Evolutionary conservation across 2,113 vertebrate genomes (phyloP), one percentile per base, ranked within the genome.

Genomic region (Sitta europaea): DNA sequence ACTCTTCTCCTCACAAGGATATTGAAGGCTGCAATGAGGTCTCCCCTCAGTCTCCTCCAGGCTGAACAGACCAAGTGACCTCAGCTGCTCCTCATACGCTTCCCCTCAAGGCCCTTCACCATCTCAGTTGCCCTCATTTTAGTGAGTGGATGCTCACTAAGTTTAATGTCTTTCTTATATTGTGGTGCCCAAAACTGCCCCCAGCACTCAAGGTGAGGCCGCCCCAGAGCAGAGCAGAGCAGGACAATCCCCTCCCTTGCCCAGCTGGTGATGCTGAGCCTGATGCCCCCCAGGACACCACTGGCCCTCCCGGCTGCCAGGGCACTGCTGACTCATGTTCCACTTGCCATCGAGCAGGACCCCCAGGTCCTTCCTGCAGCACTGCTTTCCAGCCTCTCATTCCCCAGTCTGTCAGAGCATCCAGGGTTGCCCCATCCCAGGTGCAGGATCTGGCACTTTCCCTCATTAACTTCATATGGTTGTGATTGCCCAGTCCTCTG

Each of bases 141-240:
- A n/a, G n/a, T n/a, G n/a, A n/a, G n/a, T n/a, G 2, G 47, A 42
- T 2, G 0, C 18, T 28, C 24, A 42, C 23, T 0, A n/a, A 63
- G 18, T 4, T 77, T 12, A 42, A 51, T n/a, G 1, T 2, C 23
- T 77, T 42, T 62, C 22, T 31, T 38, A 9, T 3, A 24, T 27
- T 62, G 47, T 6, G 28, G 10, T 1, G 1, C 57, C 45, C 43
- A 18, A 40, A 5, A 18, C 28, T 36, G 54, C 43, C 11, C n/a
- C 11, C 54, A 74, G 54, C 4, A 47, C 43, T 48, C 3, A 1
- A 74, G 54, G 19, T 58, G 73, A 75, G 73, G 73, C 35, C 0
- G 1, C 28, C 45, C 28, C n/a, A 59, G 55, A 3, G 3, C 36
- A 77, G 45, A n/a, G 58, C 18, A 77, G 58, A 51, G 57, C 2